Conservation (phyloP, 2,888 invertebrate species). For the Pristionchus arcanus region DNA sequence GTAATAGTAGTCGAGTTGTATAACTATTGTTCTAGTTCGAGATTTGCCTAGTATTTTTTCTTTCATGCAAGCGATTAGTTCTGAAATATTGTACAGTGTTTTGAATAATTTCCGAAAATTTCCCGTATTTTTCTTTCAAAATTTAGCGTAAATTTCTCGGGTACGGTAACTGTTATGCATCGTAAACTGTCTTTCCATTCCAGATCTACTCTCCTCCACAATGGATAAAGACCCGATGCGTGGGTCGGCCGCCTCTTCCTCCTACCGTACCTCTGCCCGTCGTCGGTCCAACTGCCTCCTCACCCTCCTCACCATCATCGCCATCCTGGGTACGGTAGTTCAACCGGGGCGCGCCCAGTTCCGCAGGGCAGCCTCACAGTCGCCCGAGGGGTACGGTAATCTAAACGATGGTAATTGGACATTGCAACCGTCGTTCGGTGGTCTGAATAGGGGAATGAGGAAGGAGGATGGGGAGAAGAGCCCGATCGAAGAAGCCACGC, state of each 20-base stretch:
- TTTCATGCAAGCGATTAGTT: too few species aligned
- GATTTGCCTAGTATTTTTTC: too few species aligned
- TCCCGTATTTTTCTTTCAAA: too few species aligned
- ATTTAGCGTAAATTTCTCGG: neutral
- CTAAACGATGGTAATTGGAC: constrained; percentile 52
- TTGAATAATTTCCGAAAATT: too few species aligned
- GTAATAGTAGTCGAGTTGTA: too few species aligned
- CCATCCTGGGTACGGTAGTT: constrained; percentile 54
- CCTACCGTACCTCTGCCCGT: neutral
- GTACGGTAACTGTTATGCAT: neutral
- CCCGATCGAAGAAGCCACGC: neutral
- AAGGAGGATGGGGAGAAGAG: neutral
- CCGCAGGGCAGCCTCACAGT: neutral
- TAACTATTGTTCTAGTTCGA: too few species aligned
- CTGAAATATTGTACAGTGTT: too few species aligned
- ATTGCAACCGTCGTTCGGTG: constrained; percentile 5
- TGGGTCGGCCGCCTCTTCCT: neutral
- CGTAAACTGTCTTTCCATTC: neutral
- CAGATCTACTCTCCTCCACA: neutral
- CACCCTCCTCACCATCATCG: constrained; percentile 44
- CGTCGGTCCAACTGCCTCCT: constrained; percentile 33
- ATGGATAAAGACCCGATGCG: constrained; percentile 37
- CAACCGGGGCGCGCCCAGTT: neutral
- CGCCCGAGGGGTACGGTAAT: neutral
- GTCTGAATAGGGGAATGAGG: neutral